Evolutionary conservation across 2,888 invertebrate genomes (phyloP).

Genomic region (Xylota segnis): DNA sequence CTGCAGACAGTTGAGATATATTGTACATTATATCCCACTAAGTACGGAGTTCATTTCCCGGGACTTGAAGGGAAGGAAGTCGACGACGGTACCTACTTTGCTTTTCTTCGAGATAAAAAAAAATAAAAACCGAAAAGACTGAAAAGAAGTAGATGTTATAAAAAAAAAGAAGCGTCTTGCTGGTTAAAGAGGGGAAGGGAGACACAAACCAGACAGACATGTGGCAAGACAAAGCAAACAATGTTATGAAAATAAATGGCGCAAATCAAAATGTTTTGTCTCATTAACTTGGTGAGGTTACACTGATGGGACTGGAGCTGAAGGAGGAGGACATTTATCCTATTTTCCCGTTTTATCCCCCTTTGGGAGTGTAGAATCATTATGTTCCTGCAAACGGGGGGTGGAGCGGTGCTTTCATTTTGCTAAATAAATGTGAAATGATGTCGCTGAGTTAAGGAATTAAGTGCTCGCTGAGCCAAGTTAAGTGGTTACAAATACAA

Average conservation of each 20-base stretch:
- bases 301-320: neutral
- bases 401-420: too few relatives aligned
- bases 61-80: neutral
- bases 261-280: slow-evolving; percentile 20
- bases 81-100: neutral
- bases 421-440: too few relatives aligned
- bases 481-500: too few relatives aligned
- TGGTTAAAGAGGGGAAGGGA: neutral
- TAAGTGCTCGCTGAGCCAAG: too few relatives aligned
- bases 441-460: too few relatives aligned
- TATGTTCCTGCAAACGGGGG: too few relatives aligned
- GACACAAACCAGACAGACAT: slow-evolving; percentile 19
- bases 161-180: neutral
- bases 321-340: neutral
- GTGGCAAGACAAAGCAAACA: slow-evolving; percentile 13
- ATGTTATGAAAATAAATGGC: slow-evolving; percentile 33
- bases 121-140: too few relatives aligned
- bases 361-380: too few relatives aligned
- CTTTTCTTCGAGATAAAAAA: neutral
- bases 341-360: neutral
- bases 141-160: neutral
- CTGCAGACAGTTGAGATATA: slow-evolving; percentile 15
- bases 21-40: slow-evolving; percentile 26
- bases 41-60: slow-evolving; percentile 23
- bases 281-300: slow-evolving; percentile 24